Evolutionary conservation across 2,888 invertebrate genomes (phyloP).

Genomic region (Dermolepida albohirtum): DNA sequence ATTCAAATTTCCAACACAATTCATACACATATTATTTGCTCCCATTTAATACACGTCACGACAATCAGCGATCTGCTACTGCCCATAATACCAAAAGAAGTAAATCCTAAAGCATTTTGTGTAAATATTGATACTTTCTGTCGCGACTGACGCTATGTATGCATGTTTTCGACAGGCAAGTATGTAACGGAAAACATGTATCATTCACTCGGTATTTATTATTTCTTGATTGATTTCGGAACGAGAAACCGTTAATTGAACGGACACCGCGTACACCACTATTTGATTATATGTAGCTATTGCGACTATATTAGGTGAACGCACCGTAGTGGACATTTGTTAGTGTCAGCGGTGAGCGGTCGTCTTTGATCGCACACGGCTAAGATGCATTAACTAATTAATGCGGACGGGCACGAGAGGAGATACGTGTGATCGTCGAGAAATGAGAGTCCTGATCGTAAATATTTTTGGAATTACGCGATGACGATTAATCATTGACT

Average conservation of each 20-base stretch:
- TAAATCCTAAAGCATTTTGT: conserved; percentile 31
- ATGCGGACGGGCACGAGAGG: conserved; percentile 13
- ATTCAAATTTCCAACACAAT: no score
- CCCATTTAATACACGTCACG: background rate
- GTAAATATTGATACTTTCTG: conserved; percentile 38
- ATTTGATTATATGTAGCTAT: background rate
- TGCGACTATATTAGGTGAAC: conserved; percentile 19
- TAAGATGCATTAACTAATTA: conserved; percentile 37
- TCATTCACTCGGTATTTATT: conserved; percentile 41
- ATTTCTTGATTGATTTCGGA: conserved; percentile 40
- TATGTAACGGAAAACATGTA: conserved; percentile 41
- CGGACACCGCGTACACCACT: conserved; percentile 1
- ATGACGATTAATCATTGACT: no score
- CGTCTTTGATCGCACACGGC: conserved; percentile 35
- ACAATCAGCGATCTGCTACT: conserved; percentile 24
- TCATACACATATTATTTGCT: no score
- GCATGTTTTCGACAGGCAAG: conserved; percentile 34
- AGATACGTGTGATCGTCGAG: no score
- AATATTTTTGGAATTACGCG: no score
- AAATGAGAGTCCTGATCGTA: no score
- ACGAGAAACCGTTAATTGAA: conserved; percentile 31
- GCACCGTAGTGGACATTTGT: conserved; percentile 28
- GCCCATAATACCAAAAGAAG: conserved; percentile 2
- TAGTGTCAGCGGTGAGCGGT: conserved; percentile 29
- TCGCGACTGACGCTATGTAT: background rate